Conservation (phyloP, 2,888 invertebrate species). For the Balanococcus diminutus region DNA sequence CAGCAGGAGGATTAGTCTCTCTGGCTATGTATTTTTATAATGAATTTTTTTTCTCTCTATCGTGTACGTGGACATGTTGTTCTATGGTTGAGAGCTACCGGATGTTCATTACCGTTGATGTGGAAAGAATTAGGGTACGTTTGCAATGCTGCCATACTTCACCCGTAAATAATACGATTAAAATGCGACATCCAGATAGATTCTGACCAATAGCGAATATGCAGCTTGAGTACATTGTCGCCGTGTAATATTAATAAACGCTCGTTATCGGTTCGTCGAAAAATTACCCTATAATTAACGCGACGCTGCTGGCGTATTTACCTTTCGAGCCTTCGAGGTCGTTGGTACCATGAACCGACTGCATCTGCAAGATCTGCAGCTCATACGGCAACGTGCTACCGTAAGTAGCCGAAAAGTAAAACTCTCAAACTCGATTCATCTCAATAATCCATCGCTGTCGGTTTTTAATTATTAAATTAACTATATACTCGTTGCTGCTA, state of each 20-base stretch:
- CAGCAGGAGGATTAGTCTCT: not conserved
- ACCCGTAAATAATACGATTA: constrained; percentile 30
- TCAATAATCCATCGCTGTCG: constrained; percentile 2
- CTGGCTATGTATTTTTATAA: not conserved
- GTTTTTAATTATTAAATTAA: constrained; percentile 34
- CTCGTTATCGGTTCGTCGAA: not conserved
- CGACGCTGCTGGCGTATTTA: not conserved
- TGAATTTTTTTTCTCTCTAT: constrained; percentile 42
- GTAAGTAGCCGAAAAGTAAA: constrained; percentile 19
- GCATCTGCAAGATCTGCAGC: not conserved
- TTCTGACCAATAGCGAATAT: not conserved
- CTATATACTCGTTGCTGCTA: not conserved
- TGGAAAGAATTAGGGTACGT: constrained; percentile 54
- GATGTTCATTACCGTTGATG: constrained; percentile 53
- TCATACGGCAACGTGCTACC: not conserved
- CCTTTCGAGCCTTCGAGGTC: not conserved
- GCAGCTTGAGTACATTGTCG: not conserved
- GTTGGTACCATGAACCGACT: not conserved
- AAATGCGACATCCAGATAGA: not conserved
- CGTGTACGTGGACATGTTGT: constrained; percentile 36
- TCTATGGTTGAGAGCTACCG: constrained; percentile 47
- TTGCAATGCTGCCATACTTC: constrained; percentile 43
- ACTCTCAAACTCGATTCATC: not conserved
- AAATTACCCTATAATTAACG: not conserved
- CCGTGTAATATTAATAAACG: not conserved